Evolutionary conservation across 2,113 vertebrate species (phyloP).

Genomic region (Dicentrarchus labrax): DNA sequence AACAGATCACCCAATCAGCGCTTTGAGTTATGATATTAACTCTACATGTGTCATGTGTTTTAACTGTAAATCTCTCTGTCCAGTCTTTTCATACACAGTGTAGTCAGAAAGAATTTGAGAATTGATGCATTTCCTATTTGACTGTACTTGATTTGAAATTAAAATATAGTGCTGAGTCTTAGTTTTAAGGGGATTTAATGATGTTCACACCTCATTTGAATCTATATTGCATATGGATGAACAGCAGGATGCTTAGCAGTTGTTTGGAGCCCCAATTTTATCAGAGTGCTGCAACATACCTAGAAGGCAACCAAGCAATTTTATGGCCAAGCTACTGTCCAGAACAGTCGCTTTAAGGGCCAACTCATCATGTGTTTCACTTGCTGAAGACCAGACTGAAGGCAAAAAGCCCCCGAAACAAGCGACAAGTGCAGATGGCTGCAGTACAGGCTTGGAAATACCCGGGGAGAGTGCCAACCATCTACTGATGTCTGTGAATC

Average conservation of each 20-base stretch:
- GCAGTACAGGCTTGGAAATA: conserved; percentile 41
- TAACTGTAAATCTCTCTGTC: not conserved
- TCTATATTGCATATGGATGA: not conserved
- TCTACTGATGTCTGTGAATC: not conserved
- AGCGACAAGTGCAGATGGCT: conserved; percentile 52
- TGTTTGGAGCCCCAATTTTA: not conserved
- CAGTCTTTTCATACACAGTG: not conserved
- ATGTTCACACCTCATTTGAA: not conserved
- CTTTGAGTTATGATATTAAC: conserved; percentile 21
- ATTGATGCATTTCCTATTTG: not conserved
- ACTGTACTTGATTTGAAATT: not conserved
- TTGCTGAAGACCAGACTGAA: conserved; percentile 23
- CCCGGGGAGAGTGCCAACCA: conserved; percentile 9
- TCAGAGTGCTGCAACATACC: not conserved
- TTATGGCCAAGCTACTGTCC: conserved; percentile 11
- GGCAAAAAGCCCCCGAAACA: conserved; percentile 29
- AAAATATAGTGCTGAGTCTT: not conserved
- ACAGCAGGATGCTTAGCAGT: not conserved
- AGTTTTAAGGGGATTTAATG: not conserved
- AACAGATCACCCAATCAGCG: conserved; percentile 9
- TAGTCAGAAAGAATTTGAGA: conserved; percentile 1
- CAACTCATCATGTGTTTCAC: conserved; percentile 36
- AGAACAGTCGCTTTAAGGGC: conserved; percentile 1
- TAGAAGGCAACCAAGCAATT: not conserved
- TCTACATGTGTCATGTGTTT: conserved; percentile 7